Base-by-base conservation (phyloP, 2,888 invertebrate species). In the Drymonia ruficornis region DNA sequence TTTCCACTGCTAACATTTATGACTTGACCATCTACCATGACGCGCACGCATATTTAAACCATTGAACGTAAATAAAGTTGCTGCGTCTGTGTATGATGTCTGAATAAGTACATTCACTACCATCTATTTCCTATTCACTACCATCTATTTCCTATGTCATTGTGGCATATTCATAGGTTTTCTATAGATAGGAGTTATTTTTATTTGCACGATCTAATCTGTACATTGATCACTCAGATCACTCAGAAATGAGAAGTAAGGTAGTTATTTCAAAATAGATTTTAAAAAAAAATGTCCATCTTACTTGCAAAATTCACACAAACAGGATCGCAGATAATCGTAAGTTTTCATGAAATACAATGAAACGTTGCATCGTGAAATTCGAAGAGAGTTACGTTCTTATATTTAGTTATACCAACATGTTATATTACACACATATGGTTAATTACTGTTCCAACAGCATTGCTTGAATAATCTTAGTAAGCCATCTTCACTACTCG, bases 401-500 rank as follows among this genome's bases (percentile, higher is more conserved):
- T 40, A 40, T 7, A 16, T n/a, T n/a, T 38, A 44, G 43, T 23
- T 43, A 46, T 16, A 50, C 28, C 13, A 29, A 29, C 45, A 49
- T 58, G 47, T 55, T 53, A 63, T 57, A 53, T 67, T 65, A 66
- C 56, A 51, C 45, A 61, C 59, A 68, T 50, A 63, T 59, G 51
- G 55, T 58, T 70, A 69, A 69, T 70, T 69, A 55, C 59, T 54
- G 49, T 46, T 59, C 55, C 51, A 47, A 53, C 49, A 23, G 34
- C 18, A 52, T 49, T 42, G 31, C 28, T 38, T 28, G 19, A 11
- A 52, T 51, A 66, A 79, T 84, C 82, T 83, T 65, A 73, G 72
- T 80, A 74, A 80, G 70, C 68, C 81, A 84, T 84, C 82, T 71
- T 34, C 57, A 59, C 61, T 63, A 63, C 55, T 65, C 65, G 60